These are phyloP conservation scores for Geotrypetes seraphini DNA, from an alignment of 2,797 vertebrate genomes.

Conservation along the genomic window DNA sequence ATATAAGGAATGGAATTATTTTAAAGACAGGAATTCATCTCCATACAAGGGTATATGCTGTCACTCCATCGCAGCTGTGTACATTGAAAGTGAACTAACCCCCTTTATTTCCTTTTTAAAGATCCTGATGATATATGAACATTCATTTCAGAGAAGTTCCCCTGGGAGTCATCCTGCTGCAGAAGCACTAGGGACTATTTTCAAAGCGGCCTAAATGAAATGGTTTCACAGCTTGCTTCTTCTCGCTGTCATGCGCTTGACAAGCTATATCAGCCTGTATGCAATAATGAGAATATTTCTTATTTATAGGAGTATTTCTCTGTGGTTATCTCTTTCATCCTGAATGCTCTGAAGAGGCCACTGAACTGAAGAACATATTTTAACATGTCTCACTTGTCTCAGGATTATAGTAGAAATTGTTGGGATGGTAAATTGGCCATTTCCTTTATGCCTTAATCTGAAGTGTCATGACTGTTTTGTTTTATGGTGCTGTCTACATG, in stretches of 20 bases:
- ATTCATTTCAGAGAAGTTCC: constrained; percentile 37
- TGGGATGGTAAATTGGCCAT: constrained; percentile 30
- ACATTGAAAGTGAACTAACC: no score
- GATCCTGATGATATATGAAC: constrained; percentile 40
- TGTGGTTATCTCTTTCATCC: constrained; percentile 15
- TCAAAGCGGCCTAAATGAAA: constrained; percentile 41
- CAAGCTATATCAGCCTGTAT: constrained; percentile 34
- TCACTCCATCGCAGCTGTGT: neutral
- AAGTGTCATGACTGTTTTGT: constrained; percentile 25
- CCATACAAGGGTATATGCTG: rapidly evolving
- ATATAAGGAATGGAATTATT: constrained; percentile 7
- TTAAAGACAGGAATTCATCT: constrained; percentile 15
- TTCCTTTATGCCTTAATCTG: constrained; percentile 22
- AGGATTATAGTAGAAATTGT: constrained; percentile 27
- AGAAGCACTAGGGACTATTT: constrained; percentile 43
- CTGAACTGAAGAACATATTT: constrained; percentile 37
- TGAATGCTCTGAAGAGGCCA: constrained; percentile 18
- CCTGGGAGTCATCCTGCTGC: constrained; percentile 23
- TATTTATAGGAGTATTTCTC: constrained; percentile 43
- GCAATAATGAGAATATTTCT: constrained; percentile 32
- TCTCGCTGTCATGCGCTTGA: constrained; percentile 39
- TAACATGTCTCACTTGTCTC: constrained; percentile 33
- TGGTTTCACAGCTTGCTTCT: constrained; percentile 47
- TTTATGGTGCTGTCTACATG: constrained; percentile 12
- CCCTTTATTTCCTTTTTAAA: constrained; percentile 43